A percentile compares a stretch with the other conserved stretches of the same genome.
phyloP scores from a whole-genome alignment of 2,113 vertebrate species.

The Chrysochloris asiatica region DNA sequence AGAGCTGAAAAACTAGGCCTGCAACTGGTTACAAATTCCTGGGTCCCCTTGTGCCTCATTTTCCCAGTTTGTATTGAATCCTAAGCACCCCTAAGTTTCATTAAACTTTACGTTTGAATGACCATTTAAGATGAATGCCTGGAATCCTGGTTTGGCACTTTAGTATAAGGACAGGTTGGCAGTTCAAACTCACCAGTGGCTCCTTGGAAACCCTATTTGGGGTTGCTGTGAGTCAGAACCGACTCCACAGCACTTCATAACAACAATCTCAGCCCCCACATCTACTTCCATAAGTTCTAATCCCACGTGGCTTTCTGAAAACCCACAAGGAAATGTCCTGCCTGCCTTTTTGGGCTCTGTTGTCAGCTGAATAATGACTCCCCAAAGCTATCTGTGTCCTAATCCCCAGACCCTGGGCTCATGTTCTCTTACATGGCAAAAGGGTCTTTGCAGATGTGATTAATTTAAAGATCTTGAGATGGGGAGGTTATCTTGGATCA shows the following conservation, averaged over 20 bases:
- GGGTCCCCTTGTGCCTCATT: not conserved
- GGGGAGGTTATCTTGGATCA: not conserved
- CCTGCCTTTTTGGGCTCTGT: not conserved
- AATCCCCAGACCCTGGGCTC: no score
- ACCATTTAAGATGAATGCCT: not conserved
- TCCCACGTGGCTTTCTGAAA: not conserved
- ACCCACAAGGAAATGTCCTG: not conserved
- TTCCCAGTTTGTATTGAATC: not conserved
- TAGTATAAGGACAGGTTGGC: no score
- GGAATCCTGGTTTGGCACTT: not conserved
- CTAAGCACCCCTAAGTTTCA: not conserved
- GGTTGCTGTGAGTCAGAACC: no score
- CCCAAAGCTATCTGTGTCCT: not conserved
- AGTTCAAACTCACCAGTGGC: no score
- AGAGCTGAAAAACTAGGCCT: not conserved
- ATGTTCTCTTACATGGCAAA: no score
- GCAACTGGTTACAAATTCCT: not conserved
- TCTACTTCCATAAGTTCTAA: not conserved
- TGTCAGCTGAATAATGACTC: not conserved
- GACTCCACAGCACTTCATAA: no score
- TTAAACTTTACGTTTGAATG: not conserved
- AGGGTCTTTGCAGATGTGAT: not conserved
- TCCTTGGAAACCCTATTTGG: no score
- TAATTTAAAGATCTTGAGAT: not conserved
- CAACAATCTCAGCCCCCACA: not conserved